Evolutionary conservation across 2,888 invertebrate genomes (phyloP).

Genomic region (Chrysolina oricalcia): DNA sequence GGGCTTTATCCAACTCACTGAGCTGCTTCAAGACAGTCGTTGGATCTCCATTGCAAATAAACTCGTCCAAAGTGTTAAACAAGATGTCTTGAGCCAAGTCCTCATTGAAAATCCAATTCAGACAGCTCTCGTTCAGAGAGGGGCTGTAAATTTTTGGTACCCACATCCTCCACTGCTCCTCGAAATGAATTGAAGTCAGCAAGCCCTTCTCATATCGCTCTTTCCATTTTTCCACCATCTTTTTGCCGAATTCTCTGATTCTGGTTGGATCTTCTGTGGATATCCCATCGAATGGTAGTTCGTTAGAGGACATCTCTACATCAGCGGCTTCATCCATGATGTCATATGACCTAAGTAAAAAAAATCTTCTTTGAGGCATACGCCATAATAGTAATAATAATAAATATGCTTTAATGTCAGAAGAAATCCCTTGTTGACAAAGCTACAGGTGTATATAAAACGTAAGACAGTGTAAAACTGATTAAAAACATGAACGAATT

Average conservation of each 20-base stretch:
- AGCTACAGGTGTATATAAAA: no score
- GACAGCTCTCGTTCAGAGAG: constrained; percentile 80
- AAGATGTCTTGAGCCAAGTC: constrained; percentile 80
- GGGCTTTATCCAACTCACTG: constrained; percentile 80
- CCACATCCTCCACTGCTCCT: constrained; percentile 82
- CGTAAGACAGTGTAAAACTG: no score
- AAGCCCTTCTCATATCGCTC: constrained; percentile 40
- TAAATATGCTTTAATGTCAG: no score
- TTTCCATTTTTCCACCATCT: constrained; percentile 49
- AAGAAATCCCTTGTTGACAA: no score
- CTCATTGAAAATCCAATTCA: constrained; percentile 86
- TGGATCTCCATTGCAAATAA: constrained; percentile 81
- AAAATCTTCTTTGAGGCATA: background rate
- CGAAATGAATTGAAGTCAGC: constrained; percentile 74
- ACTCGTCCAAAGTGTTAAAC: constrained; percentile 85
- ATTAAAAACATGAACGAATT: no score
- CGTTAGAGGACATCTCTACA: constrained; percentile 45
- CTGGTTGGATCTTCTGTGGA: constrained; percentile 40
- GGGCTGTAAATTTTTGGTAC: constrained; percentile 84
- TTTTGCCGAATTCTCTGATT: constrained; percentile 44
- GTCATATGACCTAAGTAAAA: constrained; percentile 49
- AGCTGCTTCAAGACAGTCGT: constrained; percentile 72
- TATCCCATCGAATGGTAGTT: constrained; percentile 32
- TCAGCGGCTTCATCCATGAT: constrained; percentile 53
- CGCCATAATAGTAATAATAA: background rate